These are phyloP conservation scores for Fabriciana adippe DNA, from an alignment of 2,888 invertebrate genomes.

Conservation along the genomic window DNA sequence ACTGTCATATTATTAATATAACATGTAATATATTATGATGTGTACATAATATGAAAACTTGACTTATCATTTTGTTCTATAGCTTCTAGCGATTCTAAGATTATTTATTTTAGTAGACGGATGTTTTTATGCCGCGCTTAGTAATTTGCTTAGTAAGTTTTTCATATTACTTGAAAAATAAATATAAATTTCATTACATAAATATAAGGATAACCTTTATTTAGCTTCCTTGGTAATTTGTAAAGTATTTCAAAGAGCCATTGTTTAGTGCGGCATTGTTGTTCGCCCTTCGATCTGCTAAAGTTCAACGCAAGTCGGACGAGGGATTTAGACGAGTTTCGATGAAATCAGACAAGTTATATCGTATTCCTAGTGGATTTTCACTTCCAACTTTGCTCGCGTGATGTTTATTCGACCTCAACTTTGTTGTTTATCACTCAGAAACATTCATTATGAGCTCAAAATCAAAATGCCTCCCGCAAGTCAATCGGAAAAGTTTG, in stretches of 20 bases:
- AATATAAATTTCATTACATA: background rate
- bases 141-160: too few species aligned
- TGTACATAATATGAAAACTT: too few species aligned
- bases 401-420: conserved; percentile 68
- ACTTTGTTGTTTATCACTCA: conserved; percentile 67
- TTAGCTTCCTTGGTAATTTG: conserved; percentile 53
- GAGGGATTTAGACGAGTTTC: conserved; percentile 64
- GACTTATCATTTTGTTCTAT: too few species aligned
- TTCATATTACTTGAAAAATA: too few species aligned
- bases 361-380: conserved; percentile 70
- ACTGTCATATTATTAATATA: too few species aligned
- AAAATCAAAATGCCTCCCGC: conserved; percentile 38
- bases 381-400: conserved; percentile 65
- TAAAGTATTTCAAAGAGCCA: conserved; percentile 60
- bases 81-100: too few species aligned
- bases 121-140: too few species aligned
- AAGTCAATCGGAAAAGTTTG: conserved; percentile 36
- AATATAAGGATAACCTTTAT: conserved; percentile 36
- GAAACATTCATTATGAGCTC: conserved; percentile 59
- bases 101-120: too few species aligned
- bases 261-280: conserved; percentile 72
- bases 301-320: conserved; percentile 64
- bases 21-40: too few species aligned
- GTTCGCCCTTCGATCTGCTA: conserved; percentile 60
- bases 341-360: conserved; percentile 70